These are phyloP conservation scores for Leptestheria dahalacensis DNA, from an alignment of 1,140 invertebrate genomes.

Conservation along the genomic window DNA sequence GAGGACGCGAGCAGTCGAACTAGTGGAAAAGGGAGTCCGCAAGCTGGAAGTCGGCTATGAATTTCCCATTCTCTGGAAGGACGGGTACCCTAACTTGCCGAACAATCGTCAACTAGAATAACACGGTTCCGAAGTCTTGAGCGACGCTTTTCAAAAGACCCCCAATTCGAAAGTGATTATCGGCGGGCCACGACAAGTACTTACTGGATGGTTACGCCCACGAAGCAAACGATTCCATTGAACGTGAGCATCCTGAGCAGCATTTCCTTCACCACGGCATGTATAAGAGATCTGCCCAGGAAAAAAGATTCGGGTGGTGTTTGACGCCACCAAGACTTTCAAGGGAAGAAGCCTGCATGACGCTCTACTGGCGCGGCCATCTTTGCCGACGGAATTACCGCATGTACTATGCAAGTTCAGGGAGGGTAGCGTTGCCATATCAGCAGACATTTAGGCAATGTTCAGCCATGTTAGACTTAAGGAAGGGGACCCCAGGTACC, in stretches of 20 bases:
- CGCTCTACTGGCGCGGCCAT: not conserved
- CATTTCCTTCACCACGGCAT: slow-evolving; percentile 6
- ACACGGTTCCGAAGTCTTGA: not conserved
- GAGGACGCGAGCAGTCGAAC: not conserved
- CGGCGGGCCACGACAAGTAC: not conserved
- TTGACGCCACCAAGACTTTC: not conserved
- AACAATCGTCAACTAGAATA: slow-evolving; percentile 1
- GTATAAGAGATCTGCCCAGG: not conserved
- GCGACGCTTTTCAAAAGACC: not conserved
- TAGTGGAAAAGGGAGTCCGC: not conserved
- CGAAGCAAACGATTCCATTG: not conserved
- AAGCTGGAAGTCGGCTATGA: slow-evolving; percentile 10
- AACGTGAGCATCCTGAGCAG: not conserved
- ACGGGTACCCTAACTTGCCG: not conserved
- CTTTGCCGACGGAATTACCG: not conserved
- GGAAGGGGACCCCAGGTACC: not conserved
- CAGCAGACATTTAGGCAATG: slow-evolving; percentile 5
- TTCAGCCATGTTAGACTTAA: slow-evolving; percentile 1
- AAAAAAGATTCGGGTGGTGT: not conserved
- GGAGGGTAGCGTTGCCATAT: not conserved
- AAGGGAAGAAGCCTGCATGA: not conserved
- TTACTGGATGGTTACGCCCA: not conserved
- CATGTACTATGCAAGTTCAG: not conserved
- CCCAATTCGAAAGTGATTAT: not conserved
- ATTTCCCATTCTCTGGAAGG: slow-evolving; percentile 1